Percentiles rank a stretch among this genome's conserved stretches.
Evolutionary conservation across 1,140 invertebrate species (phyloP).

Genomic region (Galleria mellonella): DNA sequence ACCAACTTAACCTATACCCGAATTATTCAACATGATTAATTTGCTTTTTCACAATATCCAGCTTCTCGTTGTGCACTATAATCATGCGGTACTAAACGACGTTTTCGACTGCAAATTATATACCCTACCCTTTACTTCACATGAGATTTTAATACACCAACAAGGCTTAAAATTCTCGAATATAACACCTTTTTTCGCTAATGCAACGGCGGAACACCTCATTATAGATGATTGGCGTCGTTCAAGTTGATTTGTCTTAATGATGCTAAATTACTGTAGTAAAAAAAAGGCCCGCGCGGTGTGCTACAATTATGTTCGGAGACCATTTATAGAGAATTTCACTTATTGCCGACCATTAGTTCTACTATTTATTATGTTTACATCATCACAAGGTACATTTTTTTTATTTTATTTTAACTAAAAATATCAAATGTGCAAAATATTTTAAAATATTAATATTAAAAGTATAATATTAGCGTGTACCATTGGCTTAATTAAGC

Average conservation of each 20-base stretch:
- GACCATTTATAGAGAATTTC: constrained; percentile 20
- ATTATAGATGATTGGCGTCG: constrained; percentile 54
- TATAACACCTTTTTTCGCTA: constrained; percentile 60
- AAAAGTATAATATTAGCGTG: no score
- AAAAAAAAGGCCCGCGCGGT: constrained; percentile 36
- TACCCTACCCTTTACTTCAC: constrained; percentile 17
- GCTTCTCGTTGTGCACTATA: neutral
- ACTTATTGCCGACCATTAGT: constrained; percentile 21
- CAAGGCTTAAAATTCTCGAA: constrained; percentile 25
- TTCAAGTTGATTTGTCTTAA: constrained; percentile 51
- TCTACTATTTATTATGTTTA: constrained; percentile 23
- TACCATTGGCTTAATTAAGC: no score
- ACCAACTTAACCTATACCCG: constrained; percentile 18
- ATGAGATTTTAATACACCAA: constrained; percentile 44
- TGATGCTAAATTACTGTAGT: constrained; percentile 52
- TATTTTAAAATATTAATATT: no score
- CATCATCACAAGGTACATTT: neutral
- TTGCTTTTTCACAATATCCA: constrained; percentile 1
- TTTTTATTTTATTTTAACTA: no score
- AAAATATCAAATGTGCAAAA: no score
- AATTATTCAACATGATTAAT: constrained; percentile 19
- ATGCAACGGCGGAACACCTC: constrained; percentile 35
- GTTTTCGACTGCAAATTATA: constrained; percentile 19
- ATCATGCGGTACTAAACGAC: constrained; percentile 20
- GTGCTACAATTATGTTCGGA: constrained; percentile 17